phyloP scores from a whole-genome alignment of 2,113 vertebrate genomes.

The Engraulis encrasicolus region DNA sequence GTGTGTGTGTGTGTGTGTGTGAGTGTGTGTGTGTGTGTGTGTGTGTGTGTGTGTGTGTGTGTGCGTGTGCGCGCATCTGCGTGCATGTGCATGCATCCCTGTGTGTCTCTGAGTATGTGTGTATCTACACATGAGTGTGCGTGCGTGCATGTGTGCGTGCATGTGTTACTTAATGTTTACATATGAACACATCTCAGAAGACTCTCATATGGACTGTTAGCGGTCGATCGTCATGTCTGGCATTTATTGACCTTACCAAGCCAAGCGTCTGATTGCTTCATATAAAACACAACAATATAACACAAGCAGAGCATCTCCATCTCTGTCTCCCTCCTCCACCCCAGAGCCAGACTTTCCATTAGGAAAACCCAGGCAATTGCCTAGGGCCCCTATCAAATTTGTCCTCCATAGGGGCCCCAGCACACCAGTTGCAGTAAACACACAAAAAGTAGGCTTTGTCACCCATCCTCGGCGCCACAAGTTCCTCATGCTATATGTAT shows the following conservation, averaged over 20 bases:
- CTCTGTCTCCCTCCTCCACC: no score
- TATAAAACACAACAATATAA: not conserved
- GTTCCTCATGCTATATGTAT: no score
- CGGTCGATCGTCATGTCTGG: not conserved
- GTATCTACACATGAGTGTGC: not conserved
- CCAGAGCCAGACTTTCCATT: no score
- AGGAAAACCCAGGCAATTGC: no score
- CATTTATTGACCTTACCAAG: not conserved
- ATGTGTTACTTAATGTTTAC: not conserved
- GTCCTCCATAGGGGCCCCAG: no score
- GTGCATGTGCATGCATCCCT: not conserved
- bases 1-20: not conserved
- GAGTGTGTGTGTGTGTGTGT: not conserved
- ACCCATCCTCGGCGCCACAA: no score
- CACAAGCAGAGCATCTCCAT: not conserved
- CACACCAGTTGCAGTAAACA: no score
- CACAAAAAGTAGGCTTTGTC: no score
- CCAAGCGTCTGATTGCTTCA: not conserved
- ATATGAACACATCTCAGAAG: not conserved
- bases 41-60: not conserved
- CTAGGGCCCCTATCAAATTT: no score
- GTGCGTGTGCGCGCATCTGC: not conserved
- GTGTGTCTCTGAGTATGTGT: not conserved
- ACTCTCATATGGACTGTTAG: not conserved
- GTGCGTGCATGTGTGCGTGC: not conserved